These are phyloP conservation scores for Phalacrocorax pelagicus DNA, from an alignment of 2,113 vertebrate genomes.

Conservation along the genomic window DNA sequence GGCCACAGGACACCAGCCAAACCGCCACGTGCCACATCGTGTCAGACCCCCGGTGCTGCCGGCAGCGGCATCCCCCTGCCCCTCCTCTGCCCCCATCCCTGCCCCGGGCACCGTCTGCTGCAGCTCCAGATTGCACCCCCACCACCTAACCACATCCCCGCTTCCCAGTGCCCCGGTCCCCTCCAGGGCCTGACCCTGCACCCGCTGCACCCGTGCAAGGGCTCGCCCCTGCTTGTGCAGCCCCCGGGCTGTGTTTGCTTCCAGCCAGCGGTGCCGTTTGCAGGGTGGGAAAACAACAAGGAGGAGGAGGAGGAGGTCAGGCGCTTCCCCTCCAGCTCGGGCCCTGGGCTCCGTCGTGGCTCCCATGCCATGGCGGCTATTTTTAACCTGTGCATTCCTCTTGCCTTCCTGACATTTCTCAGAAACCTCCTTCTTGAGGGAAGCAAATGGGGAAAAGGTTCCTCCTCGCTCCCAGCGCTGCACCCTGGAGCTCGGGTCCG, in stretches of 20 bases:
- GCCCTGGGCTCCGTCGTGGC: neutral
- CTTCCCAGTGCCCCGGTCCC: fast-evolving
- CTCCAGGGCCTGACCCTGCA: neutral
- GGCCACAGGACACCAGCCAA: fast-evolving
- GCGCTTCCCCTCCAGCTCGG: neutral
- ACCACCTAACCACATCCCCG: fast-evolving
- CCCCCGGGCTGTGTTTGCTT: neutral
- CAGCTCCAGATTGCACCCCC: neutral
- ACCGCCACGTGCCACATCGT: neutral
- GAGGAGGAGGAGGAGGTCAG: neutral
- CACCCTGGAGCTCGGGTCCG: fast-evolving
- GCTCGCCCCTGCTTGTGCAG: neutral
- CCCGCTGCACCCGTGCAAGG: neutral
- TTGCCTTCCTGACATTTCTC: neutral
- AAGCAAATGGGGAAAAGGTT: neutral
- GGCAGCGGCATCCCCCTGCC: neutral
- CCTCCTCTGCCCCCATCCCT: neutral
- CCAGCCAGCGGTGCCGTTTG: fast-evolving
- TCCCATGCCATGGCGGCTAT: neutral
- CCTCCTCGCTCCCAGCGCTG: too few relatives aligned
- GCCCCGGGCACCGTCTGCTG: neutral
- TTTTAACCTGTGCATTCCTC: neutral
- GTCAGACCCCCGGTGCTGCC: neutral
- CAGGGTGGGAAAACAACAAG: neutral
- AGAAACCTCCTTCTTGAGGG: neutral